These are phyloP conservation scores for Agonum fuliginosum DNA, from an alignment of 2,888 invertebrate genomes.

Conservation along the genomic window DNA sequence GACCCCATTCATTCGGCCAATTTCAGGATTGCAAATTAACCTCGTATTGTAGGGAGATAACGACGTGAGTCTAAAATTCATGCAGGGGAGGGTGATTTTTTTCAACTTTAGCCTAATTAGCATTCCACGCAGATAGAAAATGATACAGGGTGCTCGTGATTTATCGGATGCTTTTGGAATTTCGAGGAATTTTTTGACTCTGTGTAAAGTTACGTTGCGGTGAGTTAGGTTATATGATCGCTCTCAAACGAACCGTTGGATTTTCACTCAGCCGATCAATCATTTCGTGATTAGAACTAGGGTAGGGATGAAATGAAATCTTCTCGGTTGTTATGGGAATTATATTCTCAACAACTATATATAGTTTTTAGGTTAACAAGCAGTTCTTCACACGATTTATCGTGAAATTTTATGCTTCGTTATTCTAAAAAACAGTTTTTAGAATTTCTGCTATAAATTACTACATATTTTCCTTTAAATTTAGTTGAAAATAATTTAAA, in stretches of 20 bases:
- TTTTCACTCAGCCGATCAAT: slow-evolving; percentile 43
- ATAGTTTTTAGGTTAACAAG: not conserved
- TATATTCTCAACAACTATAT: not conserved
- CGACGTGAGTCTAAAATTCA: too few relatives aligned
- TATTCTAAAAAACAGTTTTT: not conserved
- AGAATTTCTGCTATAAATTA: too few relatives aligned
- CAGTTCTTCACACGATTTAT: not conserved
- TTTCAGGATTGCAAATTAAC: slow-evolving; percentile 59
- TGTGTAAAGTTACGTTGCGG: slow-evolving; percentile 33
- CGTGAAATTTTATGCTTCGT: not conserved
- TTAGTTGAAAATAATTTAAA: too few relatives aligned
- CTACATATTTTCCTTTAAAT: too few relatives aligned
- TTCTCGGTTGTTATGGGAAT: too few relatives aligned
- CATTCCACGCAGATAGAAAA: slow-evolving; percentile 41
- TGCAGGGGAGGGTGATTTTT: slow-evolving; percentile 10
- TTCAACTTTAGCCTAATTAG: slow-evolving; percentile 48
- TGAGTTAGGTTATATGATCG: slow-evolving; percentile 1
- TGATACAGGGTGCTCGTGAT: slow-evolving; percentile 44
- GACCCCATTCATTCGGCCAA: slow-evolving; percentile 49
- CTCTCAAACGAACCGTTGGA: slow-evolving; percentile 47
- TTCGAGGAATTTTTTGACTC: slow-evolving; percentile 28
- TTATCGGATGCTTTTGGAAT: slow-evolving; percentile 42
- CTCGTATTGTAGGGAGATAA: slow-evolving; percentile 43
- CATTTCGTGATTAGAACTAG: slow-evolving; percentile 22
- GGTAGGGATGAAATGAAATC: not conserved